Base-by-base conservation (phyloP, 2,888 invertebrate species). In the Eilema griseolum region DNA sequence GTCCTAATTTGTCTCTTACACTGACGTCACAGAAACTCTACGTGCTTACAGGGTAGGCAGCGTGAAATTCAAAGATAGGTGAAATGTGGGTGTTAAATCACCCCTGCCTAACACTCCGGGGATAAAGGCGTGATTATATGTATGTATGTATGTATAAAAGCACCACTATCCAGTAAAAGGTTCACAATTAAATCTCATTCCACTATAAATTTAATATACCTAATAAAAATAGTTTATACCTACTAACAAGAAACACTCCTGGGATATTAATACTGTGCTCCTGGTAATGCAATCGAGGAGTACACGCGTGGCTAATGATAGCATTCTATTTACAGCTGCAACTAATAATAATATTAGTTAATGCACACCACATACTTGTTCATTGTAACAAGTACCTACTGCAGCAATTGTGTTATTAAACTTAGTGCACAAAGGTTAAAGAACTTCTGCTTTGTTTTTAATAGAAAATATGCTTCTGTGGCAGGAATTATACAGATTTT, bases 201-300 rank as follows among this genome's bases (percentile, higher is more conserved):
- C 0, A n/a, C n/a, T n/a, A n/a, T n/a, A n/a, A 12, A 59, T 24
- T 28, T 31, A 20, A 52, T 33, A 31, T 16, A 23, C n/a, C 14
- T 31, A 7, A 4, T 20, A 14, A 37, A 57, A 52, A 37, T 57
- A 3, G 10, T n/a, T n/a, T n/a, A 16, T 20, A 20, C n/a, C n/a
- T n/a, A n/a, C n/a, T 37, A 66, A 57, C 66, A 66, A 57, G 66
- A 66, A 66, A 66, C 41, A 41, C n/a, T 52, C 16, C 59, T 3
- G 59, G 59, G n/a, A n/a, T n/a, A n/a, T n/a, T n/a, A n/a, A n/a
- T n/a, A n/a, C n/a, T n/a, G n/a, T n/a, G n/a, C n/a, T n/a, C n/a
- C 59, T 3, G 59, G 59, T 31, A 28, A 33, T n/a, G 28, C 14
- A n/a, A 28, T 59, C 41, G 59, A 41, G 62, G 33, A 23, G 24